phyloP scores from a whole-genome alignment of 2,113 vertebrate species.

The Steatornis caripensis region DNA sequence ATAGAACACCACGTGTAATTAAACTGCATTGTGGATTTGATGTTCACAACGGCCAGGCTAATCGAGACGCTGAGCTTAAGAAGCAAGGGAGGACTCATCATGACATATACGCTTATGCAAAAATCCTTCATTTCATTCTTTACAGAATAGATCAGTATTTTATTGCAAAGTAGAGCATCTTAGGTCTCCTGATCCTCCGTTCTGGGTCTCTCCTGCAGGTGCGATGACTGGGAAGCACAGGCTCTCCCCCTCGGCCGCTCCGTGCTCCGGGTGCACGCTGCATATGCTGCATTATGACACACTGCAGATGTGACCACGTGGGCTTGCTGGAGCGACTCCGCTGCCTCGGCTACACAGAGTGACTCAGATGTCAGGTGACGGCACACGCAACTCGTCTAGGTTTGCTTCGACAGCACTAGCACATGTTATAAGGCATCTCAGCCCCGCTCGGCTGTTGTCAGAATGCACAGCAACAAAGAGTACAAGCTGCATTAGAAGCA shows the following conservation, averaged over 20 bases:
- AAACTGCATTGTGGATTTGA: not conserved
- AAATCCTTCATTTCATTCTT: not conserved
- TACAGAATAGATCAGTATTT: accelerated
- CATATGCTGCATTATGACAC: conserved; percentile 41
- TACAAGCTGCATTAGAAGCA: not conserved
- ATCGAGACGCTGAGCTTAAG: not conserved
- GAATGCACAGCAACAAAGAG: not conserved
- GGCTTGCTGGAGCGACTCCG: not conserved
- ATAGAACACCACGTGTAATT: not conserved
- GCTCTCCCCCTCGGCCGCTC: not conserved
- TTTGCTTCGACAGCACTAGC: not conserved
- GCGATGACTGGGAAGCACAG: not conserved
- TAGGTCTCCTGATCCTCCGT: not conserved
- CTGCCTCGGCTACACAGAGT: not conserved
- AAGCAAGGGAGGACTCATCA: not conserved
- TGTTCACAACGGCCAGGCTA: not conserved
- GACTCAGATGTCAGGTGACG: not conserved
- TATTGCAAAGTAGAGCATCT: accelerated
- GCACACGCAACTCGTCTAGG: not conserved
- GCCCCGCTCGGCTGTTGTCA: accelerated
- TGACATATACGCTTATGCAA: accelerated
- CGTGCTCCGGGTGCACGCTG: not conserved
- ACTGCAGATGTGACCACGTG: conserved; percentile 26
- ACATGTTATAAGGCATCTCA: accelerated
- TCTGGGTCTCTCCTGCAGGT: not conserved